Base-by-base conservation (phyloP, 2,888 invertebrate species). In the Marronus borbonicus region DNA sequence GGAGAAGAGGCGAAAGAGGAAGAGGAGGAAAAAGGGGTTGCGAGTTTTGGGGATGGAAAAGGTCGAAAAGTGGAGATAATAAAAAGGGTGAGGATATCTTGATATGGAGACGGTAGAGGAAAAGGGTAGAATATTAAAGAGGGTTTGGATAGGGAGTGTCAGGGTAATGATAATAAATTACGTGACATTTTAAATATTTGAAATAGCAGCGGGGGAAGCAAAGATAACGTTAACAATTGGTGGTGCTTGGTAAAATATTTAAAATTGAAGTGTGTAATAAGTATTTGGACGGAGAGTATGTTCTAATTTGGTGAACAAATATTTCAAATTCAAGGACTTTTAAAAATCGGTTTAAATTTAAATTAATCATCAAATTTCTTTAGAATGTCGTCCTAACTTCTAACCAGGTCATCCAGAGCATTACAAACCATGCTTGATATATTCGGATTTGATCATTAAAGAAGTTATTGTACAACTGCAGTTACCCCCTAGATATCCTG, bases 161-260 rank as follows among this genome's bases (percentile, higher is more conserved):
- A 70, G 8, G 70, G n/a, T 70, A 70, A 70, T 70, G 55, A 70
- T 70, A 55, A 70, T 70, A 70, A 58, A 70, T 70, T 70, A 55
- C 10, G 10, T 58, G 55, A 36, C 36, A 31, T 70, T 70, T 58
- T 36, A 70, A 68, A 58, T 36, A 70, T 70, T 31, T 28, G 8
- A 55, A 55, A 20, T 60, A 12, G 24, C 28, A 28, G 12, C 28
- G 7, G 3, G 28, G 60, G 55, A 55, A 20, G 31, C 17, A 20
- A 17, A 20, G 55, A 55, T 17, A 55, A 44, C 2, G 44, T 44
- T 44, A 44, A 2, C 44, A 12, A 44, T 1, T 12, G 12, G 2
- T 55, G 20, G 2, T 55, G 20, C 14, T 17, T 55, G n/a, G n/a
- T 55, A 17, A 55, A 55, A 55, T 55, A 55, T 55, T 55, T 44